Base-by-base conservation (phyloP, 2,797 vertebrate species). In the Urophycis tenuis region DNA sequence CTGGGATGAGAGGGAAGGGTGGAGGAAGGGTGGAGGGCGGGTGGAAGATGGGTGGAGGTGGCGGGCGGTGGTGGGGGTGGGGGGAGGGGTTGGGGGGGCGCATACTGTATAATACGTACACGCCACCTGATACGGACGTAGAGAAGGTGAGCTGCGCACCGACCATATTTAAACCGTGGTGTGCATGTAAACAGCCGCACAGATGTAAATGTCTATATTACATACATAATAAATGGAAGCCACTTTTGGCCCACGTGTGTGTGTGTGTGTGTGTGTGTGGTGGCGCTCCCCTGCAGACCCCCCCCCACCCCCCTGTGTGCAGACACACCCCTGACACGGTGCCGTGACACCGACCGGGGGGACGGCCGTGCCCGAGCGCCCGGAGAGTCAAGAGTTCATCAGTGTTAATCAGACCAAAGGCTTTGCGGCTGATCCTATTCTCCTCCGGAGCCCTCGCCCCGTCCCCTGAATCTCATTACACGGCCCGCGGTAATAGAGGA, bases 361-460 rank as follows among this genome's bases (percentile, higher is more conserved):
- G 22, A 53, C 41, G 14, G 41, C 84, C 82, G 73, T 1, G 86
- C 86, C 85, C n/a, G n/a, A n/a, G n/a, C n/a, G 85, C 82, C 85
- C 81, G 86, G 84, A 85, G 87, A 90, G 91, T 90, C 90, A 90
- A 91, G 89, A 91, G 91, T 90, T 91, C 88, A 91, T 89, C 88
- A 88, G 86, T 75, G 90, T 86, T 91, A 89, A 91, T 92, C 88
- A 91, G 87, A 89, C 86, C 86, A 84, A 78, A 78, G 86, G 87
- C 86, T 91, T 88, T 86, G 73, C 87, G 83, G 53, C 80, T 86
- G 90, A 90, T 89, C 87, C 88, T 83, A 85, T 90, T 91, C 91
- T 89, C 87, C 87, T 85, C 86, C 82, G 72, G 81, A 88, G 88
- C 88, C 88, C 89, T 85, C 88, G 85, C 83, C 85, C 85, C 82